These are phyloP conservation scores for Malthinus flaveolus DNA, from an alignment of 2,888 invertebrate genomes.

Conservation along the genomic window DNA sequence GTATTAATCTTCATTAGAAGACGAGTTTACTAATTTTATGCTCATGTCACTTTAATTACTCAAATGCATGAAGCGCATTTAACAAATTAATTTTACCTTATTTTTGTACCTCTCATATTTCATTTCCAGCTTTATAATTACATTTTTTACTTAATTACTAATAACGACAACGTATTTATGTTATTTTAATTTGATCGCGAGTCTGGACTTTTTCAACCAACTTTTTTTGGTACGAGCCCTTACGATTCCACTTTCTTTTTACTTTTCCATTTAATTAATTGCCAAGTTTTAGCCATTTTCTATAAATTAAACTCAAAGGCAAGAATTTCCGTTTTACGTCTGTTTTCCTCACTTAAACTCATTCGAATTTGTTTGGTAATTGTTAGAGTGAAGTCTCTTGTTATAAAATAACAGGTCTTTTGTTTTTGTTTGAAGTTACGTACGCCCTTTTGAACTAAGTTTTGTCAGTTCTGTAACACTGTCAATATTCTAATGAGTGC, in stretches of 20 bases:
- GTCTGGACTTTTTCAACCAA: too few species aligned
- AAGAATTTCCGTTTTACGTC: constrained; percentile 16
- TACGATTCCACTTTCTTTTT: too few species aligned
- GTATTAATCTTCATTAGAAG: constrained; percentile 32
- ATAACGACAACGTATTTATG: background rate
- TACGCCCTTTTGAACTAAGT: constrained; percentile 29
- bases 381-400: constrained; percentile 52
- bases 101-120: constrained; percentile 17
- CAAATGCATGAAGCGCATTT: constrained; percentile 30
- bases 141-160: constrained; percentile 15
- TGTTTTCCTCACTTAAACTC: constrained; percentile 33
- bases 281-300: constrained; percentile 12
- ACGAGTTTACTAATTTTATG: constrained; percentile 27
- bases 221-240: too few species aligned
- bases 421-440: constrained; percentile 33
- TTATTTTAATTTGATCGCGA: too few species aligned
- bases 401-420: constrained; percentile 51
- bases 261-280: background rate
- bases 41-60: constrained; percentile 30
- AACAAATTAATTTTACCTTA: constrained; percentile 27
- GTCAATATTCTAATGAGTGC: constrained; percentile 31
- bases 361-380: constrained; percentile 49
- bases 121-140: constrained; percentile 9
- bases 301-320: constrained; percentile 26
- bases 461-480: constrained; percentile 28